Percentiles rank a stretch among this genome's conserved stretches.
Conservation (phyloP, 2,113 vertebrate species). For the Acinonyx jubatus region DNA sequence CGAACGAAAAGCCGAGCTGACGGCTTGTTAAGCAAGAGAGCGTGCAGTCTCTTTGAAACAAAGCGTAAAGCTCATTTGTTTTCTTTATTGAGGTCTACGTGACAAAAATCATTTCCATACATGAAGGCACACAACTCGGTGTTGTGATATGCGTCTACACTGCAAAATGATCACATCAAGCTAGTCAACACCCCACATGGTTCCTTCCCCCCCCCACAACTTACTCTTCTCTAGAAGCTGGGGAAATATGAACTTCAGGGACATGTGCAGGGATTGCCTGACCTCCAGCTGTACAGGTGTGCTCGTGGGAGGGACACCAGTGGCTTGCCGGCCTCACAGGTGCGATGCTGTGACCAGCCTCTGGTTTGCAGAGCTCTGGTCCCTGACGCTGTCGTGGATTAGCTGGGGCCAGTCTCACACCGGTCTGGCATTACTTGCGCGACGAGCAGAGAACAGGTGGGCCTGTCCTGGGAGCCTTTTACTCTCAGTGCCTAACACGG, state of each 20-base stretch:
- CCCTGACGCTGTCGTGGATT: not conserved
- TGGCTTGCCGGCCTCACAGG: not conserved
- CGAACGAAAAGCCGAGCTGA: not conserved
- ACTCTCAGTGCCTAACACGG: not conserved
- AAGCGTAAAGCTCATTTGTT: not conserved
- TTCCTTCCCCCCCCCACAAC: not conserved
- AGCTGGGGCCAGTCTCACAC: not conserved
- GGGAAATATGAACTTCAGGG: too few species aligned
- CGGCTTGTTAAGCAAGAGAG: not conserved
- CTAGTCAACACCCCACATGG: not conserved
- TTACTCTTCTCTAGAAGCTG: too few species aligned
- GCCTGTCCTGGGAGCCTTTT: not conserved
- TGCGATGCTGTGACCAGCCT: not conserved
- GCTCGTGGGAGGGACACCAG: too few species aligned
- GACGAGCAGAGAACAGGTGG: not conserved
- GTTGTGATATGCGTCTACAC: not conserved
- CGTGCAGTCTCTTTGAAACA: not conserved
- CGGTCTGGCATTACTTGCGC: not conserved
- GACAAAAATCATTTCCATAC: not conserved
- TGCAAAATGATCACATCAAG: not conserved
- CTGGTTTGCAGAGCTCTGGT: not conserved
- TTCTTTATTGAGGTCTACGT: not conserved
- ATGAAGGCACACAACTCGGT: not conserved
- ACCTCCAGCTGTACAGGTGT: not conserved
- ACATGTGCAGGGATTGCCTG: not conserved